Evolutionary conservation across 2,888 invertebrate species (phyloP), one percentile per base, ranked within the genome.

Genomic region (Hofmannophila pseudospretella): DNA sequence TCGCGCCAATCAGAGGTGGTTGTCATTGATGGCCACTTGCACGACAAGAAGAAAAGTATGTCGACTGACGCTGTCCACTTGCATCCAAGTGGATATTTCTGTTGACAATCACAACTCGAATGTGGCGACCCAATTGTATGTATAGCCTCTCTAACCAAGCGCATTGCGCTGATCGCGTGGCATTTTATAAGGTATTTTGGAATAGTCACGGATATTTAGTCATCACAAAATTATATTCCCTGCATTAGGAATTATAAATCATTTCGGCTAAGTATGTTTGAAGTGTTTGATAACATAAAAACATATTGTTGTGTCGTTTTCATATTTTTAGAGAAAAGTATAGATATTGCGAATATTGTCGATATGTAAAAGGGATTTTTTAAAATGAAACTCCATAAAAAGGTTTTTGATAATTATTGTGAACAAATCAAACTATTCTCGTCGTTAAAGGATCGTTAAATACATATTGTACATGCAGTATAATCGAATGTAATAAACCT

Each of bases 291-390:
- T 69, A 69, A 71, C 62, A 69, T 61, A 58, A 47, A 49, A 56
- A 72, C 71, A 75, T 75, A 74, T 74, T 78, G 81, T 85, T 80
- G 80, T 78, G 75, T 79, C 82, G 78, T 82, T 81, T 76, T 76
- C 74, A 81, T 80, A 81, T 78, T 79, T 81, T 79, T 80, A 82
- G 78, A 71, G n/a, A 60, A 71, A 67, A 70, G 54, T 72, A 67
- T 72, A 73, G 54, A 45, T 57, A 78, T 76, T 74, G 70, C 67
- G 64, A 71, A 66, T 71, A 67, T 68, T 75, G 70, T 75, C 69
- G 60, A 67, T 69, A 66, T 66, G 64, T 63, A 65, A 69, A 67
- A 60, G 58, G 62, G 58, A 62, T 59, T 60, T 72, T 66, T 67
- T 64, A 66, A 35, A 71, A 68, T 70, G 56, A 65, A n/a, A 60